These are phyloP conservation scores for Dipodomys ordii DNA, from an alignment of 2,113 vertebrate species.

Conservation along the genomic window DNA sequence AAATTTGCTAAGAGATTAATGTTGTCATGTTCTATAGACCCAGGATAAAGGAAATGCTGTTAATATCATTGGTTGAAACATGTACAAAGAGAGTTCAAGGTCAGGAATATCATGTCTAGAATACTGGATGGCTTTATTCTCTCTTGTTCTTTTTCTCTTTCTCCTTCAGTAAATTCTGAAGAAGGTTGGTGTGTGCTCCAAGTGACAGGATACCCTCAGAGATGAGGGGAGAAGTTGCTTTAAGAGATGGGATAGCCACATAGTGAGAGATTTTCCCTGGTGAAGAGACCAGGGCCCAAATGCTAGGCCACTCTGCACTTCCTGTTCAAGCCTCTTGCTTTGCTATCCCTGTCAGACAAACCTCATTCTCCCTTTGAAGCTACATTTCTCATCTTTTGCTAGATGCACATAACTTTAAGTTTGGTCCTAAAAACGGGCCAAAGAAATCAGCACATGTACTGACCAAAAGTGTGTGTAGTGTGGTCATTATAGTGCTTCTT, in stretches of 20 bases:
- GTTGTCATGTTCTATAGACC: constrained; percentile 72
- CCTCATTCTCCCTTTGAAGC: constrained; percentile 1
- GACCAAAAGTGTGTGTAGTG: background rate
- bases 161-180: background rate
- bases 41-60: constrained; percentile 69
- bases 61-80: constrained; percentile 65
- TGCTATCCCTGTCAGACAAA: background rate
- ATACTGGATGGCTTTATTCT: constrained; percentile 13
- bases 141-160: background rate
- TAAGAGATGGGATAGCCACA: background rate
- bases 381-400: background rate
- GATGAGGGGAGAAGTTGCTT: background rate
- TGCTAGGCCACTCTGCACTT: background rate
- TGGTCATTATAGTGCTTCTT: background rate
- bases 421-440: background rate
- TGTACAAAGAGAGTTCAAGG: constrained; percentile 72
- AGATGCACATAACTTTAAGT: background rate
- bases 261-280: background rate
- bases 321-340: background rate
- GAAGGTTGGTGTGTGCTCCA: background rate
- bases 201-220: background rate
- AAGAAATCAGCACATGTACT: background rate
- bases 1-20: constrained; percentile 80
- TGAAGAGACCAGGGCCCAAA: background rate
- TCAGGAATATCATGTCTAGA: constrained; percentile 61